Base-by-base conservation (phyloP, 2,888 invertebrate species). In the Standfussiana lucernea region DNA sequence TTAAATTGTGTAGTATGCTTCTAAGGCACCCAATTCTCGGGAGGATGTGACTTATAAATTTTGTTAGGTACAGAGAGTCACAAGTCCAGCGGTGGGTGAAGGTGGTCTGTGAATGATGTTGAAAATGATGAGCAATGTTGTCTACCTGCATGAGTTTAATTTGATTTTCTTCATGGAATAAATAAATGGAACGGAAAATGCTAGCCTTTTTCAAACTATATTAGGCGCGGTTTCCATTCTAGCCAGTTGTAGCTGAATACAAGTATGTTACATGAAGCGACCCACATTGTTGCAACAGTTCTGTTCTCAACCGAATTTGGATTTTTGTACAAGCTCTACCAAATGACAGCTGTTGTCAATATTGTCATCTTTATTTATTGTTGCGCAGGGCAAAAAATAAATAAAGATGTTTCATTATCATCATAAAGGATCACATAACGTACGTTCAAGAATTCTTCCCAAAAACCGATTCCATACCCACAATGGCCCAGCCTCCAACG, bases 401-500 rank as follows among this genome's bases (percentile, higher is more conserved):
- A 13, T 1, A 42, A 42, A 42, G 10, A 40, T 40, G 1, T 56
- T 56, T 32, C 59, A 32, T 59, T 59, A 32, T 59, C 3, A 59
- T 18, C 15, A 56, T 2, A n/a, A 75, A 40, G 0, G 6, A 10
- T 32, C 10, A 62, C 6, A 42, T 61, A 24, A 53, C 15, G 7
- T 15, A 40, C 2, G 8, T 45, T 24, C 24, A 5, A 50, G 65
- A 76, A 32, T 13, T 35, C 59, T 65, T 47, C 66, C 18, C 7
- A 66, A 71, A 66, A 72, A 61, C 35, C 18, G 13, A 72, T 72
- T 53, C 71, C 6, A 53, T 45, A 71, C 3, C 18, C 28, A 84
- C 53, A 80, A 83, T 72, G 37, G 50, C 37, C 45, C 40, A 69
- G 47, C 4, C 71, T 65, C n/a, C 50, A 56, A 50, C 81, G n/a